Evolutionary conservation across 2,797 vertebrate genomes (phyloP).

Genomic region (Leuciscus waleckii): DNA sequence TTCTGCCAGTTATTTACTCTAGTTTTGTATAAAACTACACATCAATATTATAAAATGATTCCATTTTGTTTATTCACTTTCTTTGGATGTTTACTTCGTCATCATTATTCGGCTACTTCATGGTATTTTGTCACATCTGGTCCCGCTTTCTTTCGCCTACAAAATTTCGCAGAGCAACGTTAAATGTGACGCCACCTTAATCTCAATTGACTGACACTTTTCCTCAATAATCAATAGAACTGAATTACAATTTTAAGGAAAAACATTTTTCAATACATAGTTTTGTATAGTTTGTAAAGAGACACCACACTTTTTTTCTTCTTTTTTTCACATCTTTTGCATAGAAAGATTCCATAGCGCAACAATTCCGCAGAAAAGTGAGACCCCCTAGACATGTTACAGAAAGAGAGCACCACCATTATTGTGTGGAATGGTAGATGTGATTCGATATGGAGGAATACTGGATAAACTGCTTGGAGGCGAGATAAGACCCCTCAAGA

Average conservation of each 20-base stretch:
- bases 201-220: neutral
- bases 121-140: neutral
- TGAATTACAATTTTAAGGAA: neutral
- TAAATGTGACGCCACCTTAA: neutral
- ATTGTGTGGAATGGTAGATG: slow-evolving; percentile 68
- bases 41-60: neutral
- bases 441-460: slow-evolving; percentile 61
- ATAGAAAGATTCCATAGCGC: slow-evolving; percentile 45
- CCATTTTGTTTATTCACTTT: neutral
- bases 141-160: neutral
- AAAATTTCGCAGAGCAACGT: neutral
- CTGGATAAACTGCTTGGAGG: slow-evolving; percentile 50
- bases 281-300: slow-evolving; percentile 59
- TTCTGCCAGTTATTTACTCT: neutral
- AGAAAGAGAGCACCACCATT: slow-evolving; percentile 65
- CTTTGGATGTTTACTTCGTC: neutral
- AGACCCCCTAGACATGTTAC: slow-evolving; percentile 65
- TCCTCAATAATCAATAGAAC: neutral
- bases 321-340: slow-evolving; percentile 51
- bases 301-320: slow-evolving; percentile 49
- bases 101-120: neutral
- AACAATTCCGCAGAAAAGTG: slow-evolving; percentile 69
- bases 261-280: neutral
- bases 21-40: neutral
- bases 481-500: slow-evolving; percentile 56